Conservation (phyloP, 2,113 vertebrate species). For the Vombatus ursinus region DNA sequence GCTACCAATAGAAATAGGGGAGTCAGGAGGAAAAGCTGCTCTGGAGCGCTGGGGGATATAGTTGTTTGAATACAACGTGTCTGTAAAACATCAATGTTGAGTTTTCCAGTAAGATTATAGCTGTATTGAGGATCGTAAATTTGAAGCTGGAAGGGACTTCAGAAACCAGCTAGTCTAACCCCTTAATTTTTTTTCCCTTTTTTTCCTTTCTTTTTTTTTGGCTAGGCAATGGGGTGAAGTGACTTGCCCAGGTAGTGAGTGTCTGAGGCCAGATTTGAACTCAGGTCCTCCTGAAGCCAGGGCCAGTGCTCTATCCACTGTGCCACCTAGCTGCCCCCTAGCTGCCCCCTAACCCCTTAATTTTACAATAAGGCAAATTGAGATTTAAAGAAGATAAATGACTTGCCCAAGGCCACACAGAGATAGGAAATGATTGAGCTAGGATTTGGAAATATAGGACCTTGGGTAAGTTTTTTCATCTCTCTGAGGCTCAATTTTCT, state of each 20-base stretch:
- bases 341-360: neutral
- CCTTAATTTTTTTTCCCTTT: neutral
- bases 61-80: neutral
- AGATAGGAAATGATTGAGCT: neutral
- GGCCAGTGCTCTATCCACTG: too few species aligned
- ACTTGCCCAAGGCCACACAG: neutral
- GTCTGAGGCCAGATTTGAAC: too few species aligned
- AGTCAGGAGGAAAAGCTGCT: neutral
- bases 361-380: neutral
- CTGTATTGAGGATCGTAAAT: neutral
- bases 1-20: neutral
- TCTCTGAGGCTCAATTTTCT: neutral
- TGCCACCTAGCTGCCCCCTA: too few species aligned
- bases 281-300: too few species aligned
- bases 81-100: neutral
- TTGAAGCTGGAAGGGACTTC: neutral
- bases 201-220: too few species aligned
- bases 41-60: neutral
- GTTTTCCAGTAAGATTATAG: too few species aligned
- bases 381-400: neutral
- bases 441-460: neutral
- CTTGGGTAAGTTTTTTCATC: neutral
- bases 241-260: too few species aligned
- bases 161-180: neutral
- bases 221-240: too few species aligned